These are phyloP conservation scores for Labeo catla DNA, from an alignment of 2,113 vertebrate genomes.

Conservation along the genomic window DNA sequence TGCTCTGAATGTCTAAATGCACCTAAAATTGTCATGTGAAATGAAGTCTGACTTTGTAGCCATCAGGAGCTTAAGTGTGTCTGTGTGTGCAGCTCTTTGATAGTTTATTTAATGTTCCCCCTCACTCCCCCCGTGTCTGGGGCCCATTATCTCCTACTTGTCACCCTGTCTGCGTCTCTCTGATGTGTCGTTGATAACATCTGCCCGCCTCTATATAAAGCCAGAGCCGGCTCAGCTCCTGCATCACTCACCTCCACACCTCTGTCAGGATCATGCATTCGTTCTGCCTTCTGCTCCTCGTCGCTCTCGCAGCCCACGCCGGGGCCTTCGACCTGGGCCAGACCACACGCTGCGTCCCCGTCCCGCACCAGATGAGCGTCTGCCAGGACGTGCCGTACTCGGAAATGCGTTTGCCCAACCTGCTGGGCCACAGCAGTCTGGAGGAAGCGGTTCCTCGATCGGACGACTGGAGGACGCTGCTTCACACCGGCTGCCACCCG, in stretches of 20 bases:
- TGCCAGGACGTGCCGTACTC: constrained; percentile 85
- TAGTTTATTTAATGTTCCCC: constrained; percentile 54
- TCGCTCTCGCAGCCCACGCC: constrained; percentile 52
- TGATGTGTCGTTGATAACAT: constrained; percentile 79
- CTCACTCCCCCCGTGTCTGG: constrained; percentile 68
- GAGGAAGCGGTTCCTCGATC: constrained; percentile 83
- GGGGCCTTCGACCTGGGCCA: constrained; percentile 83
- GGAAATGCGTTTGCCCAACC: constrained; percentile 89
- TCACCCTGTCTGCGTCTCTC: constrained; percentile 74
- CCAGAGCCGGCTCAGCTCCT: constrained; percentile 31
- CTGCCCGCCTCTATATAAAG: constrained; percentile 71
- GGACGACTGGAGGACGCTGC: constrained; percentile 81
- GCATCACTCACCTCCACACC: background rate
- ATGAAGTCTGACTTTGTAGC: background rate
- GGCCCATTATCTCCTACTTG: constrained; percentile 73
- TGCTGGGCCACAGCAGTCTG: constrained; percentile 86
- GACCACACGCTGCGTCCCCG: constrained; percentile 85
- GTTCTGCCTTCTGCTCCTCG: constrained; percentile 49
- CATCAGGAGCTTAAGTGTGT: background rate
- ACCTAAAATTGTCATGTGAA: background rate
- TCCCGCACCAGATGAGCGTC: constrained; percentile 83
- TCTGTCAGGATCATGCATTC: constrained; percentile 61
- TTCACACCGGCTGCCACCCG: constrained; percentile 84
- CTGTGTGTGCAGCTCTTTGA: constrained; percentile 30
- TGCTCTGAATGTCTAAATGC: background rate